Conservation (phyloP, 2,113 vertebrate genomes). For the Bos taurus region ARS-UCD2.0 NC_037335.1:91184501-91185000, state of each 20-base stretch:
- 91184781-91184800: neutral
- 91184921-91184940: neutral
- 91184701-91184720: neutral
- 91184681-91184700: neutral
- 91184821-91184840: neutral
- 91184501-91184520: neutral
- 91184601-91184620: neutral
- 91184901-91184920: neutral
- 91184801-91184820: neutral
- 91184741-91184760: neutral
- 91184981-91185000: neutral
- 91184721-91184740: neutral
- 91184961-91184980: neutral
- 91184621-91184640: neutral
- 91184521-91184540: neutral
- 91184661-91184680: neutral
- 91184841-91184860: neutral
- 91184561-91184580: neutral
- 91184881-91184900: neutral
- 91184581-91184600: neutral
- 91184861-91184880: neutral
- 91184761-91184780: neutral
- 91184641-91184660: neutral
- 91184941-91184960: neutral
- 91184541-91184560: neutral